These are phyloP conservation scores for Leptodactylus fallax DNA, from an alignment of 2,797 vertebrate species.

Conservation along the genomic window DNA sequence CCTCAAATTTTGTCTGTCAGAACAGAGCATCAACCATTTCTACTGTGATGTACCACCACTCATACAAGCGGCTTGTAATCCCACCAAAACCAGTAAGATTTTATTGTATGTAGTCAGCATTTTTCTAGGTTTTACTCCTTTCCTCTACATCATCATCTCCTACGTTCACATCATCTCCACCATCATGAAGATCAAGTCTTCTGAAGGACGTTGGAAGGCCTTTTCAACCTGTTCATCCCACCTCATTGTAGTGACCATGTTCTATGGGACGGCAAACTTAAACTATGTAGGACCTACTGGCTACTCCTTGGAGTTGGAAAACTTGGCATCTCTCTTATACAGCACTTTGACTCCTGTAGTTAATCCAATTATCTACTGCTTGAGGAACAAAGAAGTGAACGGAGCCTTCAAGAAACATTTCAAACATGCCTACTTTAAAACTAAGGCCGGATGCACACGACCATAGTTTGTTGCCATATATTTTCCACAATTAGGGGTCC, in stretches of 20 bases:
- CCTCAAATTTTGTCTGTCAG: slow-evolving; percentile 35
- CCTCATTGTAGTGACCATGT: slow-evolving; percentile 65
- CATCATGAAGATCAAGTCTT: slow-evolving; percentile 65
- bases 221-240: slow-evolving; percentile 69
- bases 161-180: slow-evolving; percentile 65
- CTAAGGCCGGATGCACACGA: not conserved
- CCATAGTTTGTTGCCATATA: not conserved
- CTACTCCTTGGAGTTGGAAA: slow-evolving; percentile 60
- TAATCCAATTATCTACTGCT: slow-evolving; percentile 67
- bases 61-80: slow-evolving; percentile 50
- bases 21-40: slow-evolving; percentile 50
- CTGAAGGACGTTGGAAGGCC: slow-evolving; percentile 61
- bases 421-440: slow-evolving; percentile 6
- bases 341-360: slow-evolving; percentile 65
- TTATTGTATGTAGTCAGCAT: slow-evolving; percentile 65
- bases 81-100: slow-evolving; percentile 60
- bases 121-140: slow-evolving; percentile 65
- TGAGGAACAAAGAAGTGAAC: slow-evolving; percentile 65
- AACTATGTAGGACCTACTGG: slow-evolving; percentile 66
- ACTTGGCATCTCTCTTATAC: slow-evolving; percentile 60
- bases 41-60: slow-evolving; percentile 55
- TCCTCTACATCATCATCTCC: slow-evolving; percentile 65
- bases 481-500: no score
- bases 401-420: slow-evolving; percentile 34
- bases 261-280: slow-evolving; percentile 66